Evolutionary conservation across 2,797 vertebrate species (phyloP).

Genomic region (Cossypha niveicapilla): DNA sequence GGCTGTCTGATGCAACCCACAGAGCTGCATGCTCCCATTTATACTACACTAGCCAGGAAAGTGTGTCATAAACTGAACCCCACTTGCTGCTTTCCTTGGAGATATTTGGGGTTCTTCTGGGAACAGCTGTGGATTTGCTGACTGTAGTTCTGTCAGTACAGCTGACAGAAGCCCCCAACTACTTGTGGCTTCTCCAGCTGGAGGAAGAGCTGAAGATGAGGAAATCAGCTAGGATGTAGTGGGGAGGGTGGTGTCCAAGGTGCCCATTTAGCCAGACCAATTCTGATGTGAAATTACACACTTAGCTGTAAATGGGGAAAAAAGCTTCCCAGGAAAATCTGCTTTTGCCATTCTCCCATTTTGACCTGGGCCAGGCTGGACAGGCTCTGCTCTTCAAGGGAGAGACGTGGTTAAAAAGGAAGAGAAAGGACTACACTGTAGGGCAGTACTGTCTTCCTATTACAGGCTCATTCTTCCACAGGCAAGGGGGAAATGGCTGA

Average conservation of each 20-base stretch:
- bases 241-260: not conserved
- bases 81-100: not conserved
- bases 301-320: not conserved
- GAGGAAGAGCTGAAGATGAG: not conserved
- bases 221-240: not conserved
- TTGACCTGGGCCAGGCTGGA: not conserved
- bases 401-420: not conserved
- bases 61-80: not conserved
- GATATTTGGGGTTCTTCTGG: not conserved
- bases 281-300: not conserved
- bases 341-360: not conserved
- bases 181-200: not conserved
- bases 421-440: not conserved
- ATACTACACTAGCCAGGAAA: not conserved
- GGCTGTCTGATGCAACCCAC: not conserved
- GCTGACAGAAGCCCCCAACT: not conserved
- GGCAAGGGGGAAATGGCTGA: not conserved
- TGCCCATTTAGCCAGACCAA: not conserved
- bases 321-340: not conserved
- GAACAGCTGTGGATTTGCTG: not conserved
- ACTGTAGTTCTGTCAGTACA: not conserved
- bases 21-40: not conserved
- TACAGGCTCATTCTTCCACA: not conserved
- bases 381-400: not conserved
- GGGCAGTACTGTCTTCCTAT: not conserved